Percentiles rank a stretch among this genome's conserved stretches.
Evolutionary conservation across 2,888 invertebrate species (phyloP).

Genomic region (Drosophila lacicola): DNA sequence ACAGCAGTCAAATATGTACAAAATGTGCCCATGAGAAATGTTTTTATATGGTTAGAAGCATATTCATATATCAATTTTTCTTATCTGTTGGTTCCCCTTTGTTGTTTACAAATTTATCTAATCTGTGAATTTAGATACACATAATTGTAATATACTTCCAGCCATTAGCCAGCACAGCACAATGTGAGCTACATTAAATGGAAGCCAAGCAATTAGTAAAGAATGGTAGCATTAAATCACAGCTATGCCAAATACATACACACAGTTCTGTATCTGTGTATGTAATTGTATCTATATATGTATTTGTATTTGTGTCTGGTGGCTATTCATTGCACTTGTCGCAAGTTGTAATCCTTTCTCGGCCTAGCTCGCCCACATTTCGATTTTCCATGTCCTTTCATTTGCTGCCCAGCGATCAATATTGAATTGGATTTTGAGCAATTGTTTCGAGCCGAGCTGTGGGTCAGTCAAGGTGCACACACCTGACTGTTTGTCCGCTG

Average conservation of each 20-base stretch:
- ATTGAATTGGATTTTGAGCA: constrained; percentile 73
- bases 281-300: neutral
- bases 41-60: neutral
- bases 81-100: constrained; percentile 26
- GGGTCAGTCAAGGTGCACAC: constrained; percentile 13
- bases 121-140: constrained; percentile 47
- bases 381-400: constrained; percentile 60
- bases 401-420: constrained; percentile 65
- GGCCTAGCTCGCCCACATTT: constrained; percentile 26
- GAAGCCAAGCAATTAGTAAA: constrained; percentile 8
- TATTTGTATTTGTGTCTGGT: constrained; percentile 12
- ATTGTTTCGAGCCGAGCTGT: constrained; percentile 42
- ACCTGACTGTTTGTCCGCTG: neutral
- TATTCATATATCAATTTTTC: neutral
- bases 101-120: constrained; percentile 55
- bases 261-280: neutral
- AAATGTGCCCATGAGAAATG: neutral
- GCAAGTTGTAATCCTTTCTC: constrained; percentile 38
- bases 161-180: no score
- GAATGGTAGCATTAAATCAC: neutral
- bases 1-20: no score
- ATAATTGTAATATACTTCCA: no score
- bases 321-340: constrained; percentile 28
- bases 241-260: neutral
- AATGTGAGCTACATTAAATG: constrained; percentile 3